These are phyloP conservation scores for Rostratula benghalensis DNA, from an alignment of 2,113 vertebrate species.

Conservation along the genomic window DNA sequence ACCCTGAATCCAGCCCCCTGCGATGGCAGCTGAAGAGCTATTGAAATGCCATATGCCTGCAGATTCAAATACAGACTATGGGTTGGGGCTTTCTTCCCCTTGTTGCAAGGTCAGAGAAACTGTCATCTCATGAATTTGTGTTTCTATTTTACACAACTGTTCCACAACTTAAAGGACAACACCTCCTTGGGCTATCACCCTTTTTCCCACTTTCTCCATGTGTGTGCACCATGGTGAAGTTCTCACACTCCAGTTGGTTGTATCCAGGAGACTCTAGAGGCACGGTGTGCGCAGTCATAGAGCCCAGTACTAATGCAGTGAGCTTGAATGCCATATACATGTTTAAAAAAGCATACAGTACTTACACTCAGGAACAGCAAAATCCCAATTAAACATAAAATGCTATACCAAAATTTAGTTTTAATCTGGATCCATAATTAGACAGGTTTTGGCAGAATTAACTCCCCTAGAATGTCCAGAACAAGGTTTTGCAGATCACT, in stretches of 20 bases:
- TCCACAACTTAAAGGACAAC: background rate
- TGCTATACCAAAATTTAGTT: background rate
- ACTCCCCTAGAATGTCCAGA: background rate
- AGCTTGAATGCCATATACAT: background rate
- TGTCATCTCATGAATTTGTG: background rate
- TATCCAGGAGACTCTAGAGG: background rate
- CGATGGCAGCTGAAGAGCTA: background rate
- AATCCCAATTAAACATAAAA: background rate
- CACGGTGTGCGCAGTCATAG: background rate
- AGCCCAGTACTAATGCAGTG: background rate
- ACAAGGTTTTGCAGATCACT: background rate
- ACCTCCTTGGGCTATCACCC: background rate
- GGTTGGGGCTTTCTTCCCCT: background rate
- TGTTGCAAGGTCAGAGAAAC: background rate
- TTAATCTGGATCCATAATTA: background rate
- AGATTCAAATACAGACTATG: background rate
- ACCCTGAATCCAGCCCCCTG: background rate
- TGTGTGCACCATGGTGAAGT: background rate
- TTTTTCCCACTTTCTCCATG: background rate
- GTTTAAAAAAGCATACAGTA: background rate
- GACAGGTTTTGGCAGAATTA: background rate
- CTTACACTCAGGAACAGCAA: background rate
- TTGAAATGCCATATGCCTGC: background rate
- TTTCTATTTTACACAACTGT: background rate
- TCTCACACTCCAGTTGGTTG: background rate